Conservation (phyloP, 2,888 invertebrate species). For the Endomychus coccineus region DNA sequence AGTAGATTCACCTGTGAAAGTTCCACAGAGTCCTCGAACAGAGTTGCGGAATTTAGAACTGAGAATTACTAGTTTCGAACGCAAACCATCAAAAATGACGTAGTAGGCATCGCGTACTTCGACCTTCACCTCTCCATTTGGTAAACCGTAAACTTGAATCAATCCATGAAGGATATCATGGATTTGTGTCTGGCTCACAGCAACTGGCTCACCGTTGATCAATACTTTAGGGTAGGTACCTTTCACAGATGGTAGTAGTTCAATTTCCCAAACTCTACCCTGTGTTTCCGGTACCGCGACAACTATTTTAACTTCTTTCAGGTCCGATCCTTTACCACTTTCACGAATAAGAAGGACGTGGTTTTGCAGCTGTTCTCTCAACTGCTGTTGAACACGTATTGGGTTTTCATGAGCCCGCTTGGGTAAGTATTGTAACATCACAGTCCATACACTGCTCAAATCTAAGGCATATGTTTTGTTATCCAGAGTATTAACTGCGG, state of each 20-base stretch:
- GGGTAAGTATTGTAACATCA: conserved; percentile 49
- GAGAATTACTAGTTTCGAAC: conserved; percentile 39
- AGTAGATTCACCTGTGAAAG: conserved; percentile 49
- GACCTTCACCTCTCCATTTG: conserved; percentile 49
- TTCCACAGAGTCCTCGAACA: conserved; percentile 59
- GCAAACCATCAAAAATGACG: conserved; percentile 52
- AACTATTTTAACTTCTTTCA: conserved; percentile 45
- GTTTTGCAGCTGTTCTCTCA: conserved; percentile 34
- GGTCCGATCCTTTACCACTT: conserved; percentile 32
- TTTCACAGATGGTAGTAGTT: conserved; percentile 30
- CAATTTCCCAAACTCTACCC: conserved; percentile 40
- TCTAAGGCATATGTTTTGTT: conserved; percentile 52
- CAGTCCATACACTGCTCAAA: conserved; percentile 52
- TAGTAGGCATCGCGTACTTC: conserved; percentile 47
- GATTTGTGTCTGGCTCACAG: conserved; percentile 28
- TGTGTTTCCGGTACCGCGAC: conserved; percentile 38
- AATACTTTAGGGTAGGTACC: conserved; percentile 33
- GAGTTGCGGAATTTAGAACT: conserved; percentile 46
- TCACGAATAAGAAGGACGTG: conserved; percentile 44
- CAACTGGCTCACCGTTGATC: conserved; percentile 43
- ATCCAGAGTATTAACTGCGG: conserved; percentile 57
- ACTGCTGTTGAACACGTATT: conserved; percentile 29
- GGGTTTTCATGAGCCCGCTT: conserved; percentile 28
- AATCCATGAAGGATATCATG: conserved; percentile 36
- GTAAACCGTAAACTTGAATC: conserved; percentile 43